Conservation (phyloP, 2,113 vertebrate species). For the Blennius ocellaris region DNA sequence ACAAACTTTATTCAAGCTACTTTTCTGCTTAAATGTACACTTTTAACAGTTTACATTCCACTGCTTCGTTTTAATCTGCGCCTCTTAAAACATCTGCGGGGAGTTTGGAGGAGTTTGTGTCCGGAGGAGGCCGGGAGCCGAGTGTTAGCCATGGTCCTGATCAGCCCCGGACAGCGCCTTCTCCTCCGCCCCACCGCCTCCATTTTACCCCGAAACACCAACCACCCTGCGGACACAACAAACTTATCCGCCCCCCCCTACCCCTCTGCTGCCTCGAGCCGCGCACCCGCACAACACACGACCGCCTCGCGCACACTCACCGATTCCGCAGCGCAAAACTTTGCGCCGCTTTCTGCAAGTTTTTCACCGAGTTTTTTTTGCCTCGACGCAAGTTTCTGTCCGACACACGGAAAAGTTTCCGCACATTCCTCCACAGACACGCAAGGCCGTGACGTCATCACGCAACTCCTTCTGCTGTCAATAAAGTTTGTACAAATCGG, state of each 20-base stretch:
- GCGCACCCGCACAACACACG: not conserved
- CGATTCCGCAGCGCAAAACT: slow-evolving; percentile 21
- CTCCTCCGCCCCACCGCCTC: slow-evolving; percentile 72
- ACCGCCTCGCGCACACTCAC: slow-evolving; percentile 18
- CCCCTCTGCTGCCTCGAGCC: not conserved
- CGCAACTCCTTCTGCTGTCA: slow-evolving; percentile 9
- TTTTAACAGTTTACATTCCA: too few relatives aligned
- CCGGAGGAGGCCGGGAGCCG: not conserved
- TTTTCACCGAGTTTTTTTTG: slow-evolving; percentile 19
- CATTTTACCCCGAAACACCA: slow-evolving; percentile 75
- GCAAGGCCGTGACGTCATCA: slow-evolving; percentile 72
- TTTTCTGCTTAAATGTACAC: too few relatives aligned
- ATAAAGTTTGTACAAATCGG: too few relatives aligned
- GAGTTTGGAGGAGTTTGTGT: too few relatives aligned
- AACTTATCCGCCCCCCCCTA: too few relatives aligned
- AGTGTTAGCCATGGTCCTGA: slow-evolving; percentile 86
- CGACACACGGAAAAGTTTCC: slow-evolving; percentile 79
- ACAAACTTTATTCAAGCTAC: too few relatives aligned
- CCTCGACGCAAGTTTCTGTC: slow-evolving; percentile 38
- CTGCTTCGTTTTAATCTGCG: too few relatives aligned
- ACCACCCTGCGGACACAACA: slow-evolving; percentile 41
- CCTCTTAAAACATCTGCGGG: not conserved
- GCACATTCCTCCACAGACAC: slow-evolving; percentile 91
- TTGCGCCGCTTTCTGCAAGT: not conserved
- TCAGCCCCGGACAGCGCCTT: slow-evolving; percentile 93